Conservation (phyloP, 2,888 invertebrate genomes). For the Dugesia japonica region DNA sequence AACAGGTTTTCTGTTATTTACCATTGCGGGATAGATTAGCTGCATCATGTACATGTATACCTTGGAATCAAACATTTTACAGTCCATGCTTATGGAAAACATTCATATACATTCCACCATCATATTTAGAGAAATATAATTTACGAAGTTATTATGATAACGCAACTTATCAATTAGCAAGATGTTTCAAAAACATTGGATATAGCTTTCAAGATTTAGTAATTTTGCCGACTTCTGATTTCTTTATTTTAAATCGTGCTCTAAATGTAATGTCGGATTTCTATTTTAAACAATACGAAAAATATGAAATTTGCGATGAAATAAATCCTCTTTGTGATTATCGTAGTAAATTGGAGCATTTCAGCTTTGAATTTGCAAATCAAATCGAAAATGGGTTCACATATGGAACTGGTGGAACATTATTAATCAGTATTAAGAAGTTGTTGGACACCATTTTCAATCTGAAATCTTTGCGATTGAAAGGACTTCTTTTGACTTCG, state of each 20-base stretch:
- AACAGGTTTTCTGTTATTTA: not conserved
- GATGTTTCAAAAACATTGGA: not conserved
- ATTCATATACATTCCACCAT: constrained; percentile 1
- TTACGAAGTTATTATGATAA: not conserved
- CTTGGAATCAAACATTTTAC: not conserved
- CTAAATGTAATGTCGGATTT: not conserved
- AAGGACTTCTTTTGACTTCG: not conserved
- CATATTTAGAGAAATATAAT: not conserved
- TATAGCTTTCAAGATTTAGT: not conserved
- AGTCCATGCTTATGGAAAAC: not conserved
- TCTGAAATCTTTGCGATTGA: not conserved
- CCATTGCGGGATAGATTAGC: not conserved
- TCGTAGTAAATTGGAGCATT: not conserved
- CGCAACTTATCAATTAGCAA: not conserved
- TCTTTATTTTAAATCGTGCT: not conserved
- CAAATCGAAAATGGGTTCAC: not conserved
- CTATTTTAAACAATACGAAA: not conserved
- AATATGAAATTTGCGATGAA: not conserved
- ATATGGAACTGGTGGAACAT: not conserved
- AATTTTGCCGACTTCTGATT: not conserved
- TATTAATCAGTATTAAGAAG: not conserved
- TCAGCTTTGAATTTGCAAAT: not conserved
- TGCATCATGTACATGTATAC: not conserved
- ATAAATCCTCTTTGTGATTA: not conserved
- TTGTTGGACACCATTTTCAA: not conserved